Evolutionary conservation across 2,113 vertebrate species (phyloP).

Genomic region (Ginglymostoma cirratum): DNA sequence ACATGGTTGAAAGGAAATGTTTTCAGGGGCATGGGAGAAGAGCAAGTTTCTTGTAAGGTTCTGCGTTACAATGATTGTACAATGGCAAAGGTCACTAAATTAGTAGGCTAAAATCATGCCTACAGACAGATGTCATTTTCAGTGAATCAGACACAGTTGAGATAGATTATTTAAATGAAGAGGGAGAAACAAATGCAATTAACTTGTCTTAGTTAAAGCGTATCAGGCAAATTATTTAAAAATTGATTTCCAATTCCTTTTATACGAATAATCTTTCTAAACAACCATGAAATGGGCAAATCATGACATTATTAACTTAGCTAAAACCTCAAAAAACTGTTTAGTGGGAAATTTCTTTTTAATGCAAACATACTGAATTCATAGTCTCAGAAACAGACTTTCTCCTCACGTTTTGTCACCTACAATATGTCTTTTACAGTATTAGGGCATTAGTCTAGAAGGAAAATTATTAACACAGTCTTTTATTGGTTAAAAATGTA

Average conservation of each 20-base stretch:
- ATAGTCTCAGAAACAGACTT: background rate
- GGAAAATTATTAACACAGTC: background rate
- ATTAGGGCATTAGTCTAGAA: background rate
- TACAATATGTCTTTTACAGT: background rate
- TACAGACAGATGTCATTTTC: background rate
- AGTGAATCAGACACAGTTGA: background rate
- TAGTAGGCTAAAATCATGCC: background rate
- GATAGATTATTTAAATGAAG: background rate
- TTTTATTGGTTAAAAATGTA: background rate
- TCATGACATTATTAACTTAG: background rate
- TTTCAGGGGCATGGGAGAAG: no score
- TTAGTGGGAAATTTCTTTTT: no score
- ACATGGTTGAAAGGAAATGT: no score
- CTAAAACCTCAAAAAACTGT: background rate
- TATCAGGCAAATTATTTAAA: background rate
- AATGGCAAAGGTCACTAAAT: no score
- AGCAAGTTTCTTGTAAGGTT: no score
- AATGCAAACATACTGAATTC: background rate
- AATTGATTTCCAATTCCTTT: background rate
- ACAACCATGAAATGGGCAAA: background rate
- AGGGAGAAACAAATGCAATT: no score
- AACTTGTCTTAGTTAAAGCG: background rate
- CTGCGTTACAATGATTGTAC: no score
- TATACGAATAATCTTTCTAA: background rate
- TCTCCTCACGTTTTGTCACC: background rate